Conservation (phyloP, 1,140 invertebrate species). For the Aleiodes sp. region DNA sequence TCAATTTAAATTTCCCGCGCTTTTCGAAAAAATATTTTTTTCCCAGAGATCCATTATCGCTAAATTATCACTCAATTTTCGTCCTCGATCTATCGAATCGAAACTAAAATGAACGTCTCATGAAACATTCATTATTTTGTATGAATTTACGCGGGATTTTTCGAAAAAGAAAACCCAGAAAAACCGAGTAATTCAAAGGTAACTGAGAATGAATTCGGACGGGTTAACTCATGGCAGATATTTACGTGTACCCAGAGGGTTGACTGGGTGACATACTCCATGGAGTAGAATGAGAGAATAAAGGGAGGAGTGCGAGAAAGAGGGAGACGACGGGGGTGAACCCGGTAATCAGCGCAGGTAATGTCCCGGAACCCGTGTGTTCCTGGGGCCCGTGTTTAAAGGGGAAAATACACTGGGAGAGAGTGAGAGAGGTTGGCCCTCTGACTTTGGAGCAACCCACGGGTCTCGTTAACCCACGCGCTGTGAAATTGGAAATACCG, state of each 20-base stretch:
- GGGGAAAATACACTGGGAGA: slow-evolving; percentile 31
- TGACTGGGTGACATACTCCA: slow-evolving; percentile 60
- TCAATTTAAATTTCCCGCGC: too few relatives aligned
- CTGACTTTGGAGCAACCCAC: slow-evolving; percentile 39
- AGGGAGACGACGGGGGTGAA: slow-evolving; percentile 39
- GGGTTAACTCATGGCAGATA: neutral
- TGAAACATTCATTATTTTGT: too few relatives aligned
- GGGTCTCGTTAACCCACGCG: slow-evolving; percentile 64
- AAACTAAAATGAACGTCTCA: too few relatives aligned
- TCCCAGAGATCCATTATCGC: too few relatives aligned
- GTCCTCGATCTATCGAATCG: too few relatives aligned
- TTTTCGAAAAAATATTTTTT: too few relatives aligned
- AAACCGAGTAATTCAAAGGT: neutral
- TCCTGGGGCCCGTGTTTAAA: slow-evolving; percentile 45
- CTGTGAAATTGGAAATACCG: slow-evolving; percentile 65
- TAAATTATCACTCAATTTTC: too few relatives aligned
- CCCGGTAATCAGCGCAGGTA: slow-evolving; percentile 62
- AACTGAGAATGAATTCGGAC: slow-evolving; percentile 1
- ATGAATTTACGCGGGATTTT: neutral
- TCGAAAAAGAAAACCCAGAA: neutral
- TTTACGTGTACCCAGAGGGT: slow-evolving; percentile 49
- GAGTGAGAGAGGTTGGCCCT: neutral
- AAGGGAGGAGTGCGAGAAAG: slow-evolving; percentile 38
- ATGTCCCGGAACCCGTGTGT: slow-evolving; percentile 58
- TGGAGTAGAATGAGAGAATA: slow-evolving; percentile 52